Conservation (phyloP, 1,140 invertebrate genomes). For the Eupeodes corollae region DNA sequence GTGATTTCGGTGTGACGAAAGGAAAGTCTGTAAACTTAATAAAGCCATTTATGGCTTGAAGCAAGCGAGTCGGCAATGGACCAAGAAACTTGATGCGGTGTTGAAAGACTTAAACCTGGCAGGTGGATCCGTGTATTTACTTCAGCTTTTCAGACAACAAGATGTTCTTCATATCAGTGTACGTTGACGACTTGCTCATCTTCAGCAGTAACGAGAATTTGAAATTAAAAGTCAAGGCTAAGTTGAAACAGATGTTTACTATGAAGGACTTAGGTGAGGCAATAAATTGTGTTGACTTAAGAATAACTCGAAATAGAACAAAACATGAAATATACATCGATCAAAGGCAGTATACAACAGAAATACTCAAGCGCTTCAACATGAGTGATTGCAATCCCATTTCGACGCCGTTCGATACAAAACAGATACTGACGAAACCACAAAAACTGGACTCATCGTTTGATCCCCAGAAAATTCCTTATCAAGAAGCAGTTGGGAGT, state of each 20-base stretch:
- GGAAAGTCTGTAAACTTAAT: constrained; percentile 22
- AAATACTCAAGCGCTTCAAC: constrained; percentile 19
- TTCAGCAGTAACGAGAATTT: constrained; percentile 17
- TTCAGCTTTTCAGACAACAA: constrained; percentile 9
- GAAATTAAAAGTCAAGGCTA: neutral
- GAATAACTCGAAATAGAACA: neutral
- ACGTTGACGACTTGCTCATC: constrained; percentile 34
- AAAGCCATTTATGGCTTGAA: constrained; percentile 36
- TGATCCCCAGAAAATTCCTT: constrained; percentile 11
- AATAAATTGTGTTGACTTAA: constrained; percentile 2
- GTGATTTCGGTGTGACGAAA: neutral
- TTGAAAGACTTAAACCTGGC: constrained; percentile 17
- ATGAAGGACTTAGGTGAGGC: constrained; percentile 7
- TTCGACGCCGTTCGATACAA: constrained; percentile 9
- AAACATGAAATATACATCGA: constrained; percentile 15
- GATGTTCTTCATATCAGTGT: constrained; percentile 21
- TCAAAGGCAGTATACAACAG: constrained; percentile 13
- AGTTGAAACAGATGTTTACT: neutral
- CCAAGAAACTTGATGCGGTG: constrained; percentile 18
- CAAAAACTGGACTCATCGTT: neutral
- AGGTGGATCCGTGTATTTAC: constrained; percentile 29
- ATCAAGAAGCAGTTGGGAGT: constrained; percentile 23
- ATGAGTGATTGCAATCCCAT: constrained; percentile 21
- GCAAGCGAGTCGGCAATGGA: constrained; percentile 25
- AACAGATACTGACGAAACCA: constrained; percentile 3